Evolutionary conservation across 2,888 invertebrate species (phyloP), one percentile per base, ranked within the genome.

Genomic region (Synanthedon formicaeformis): DNA sequence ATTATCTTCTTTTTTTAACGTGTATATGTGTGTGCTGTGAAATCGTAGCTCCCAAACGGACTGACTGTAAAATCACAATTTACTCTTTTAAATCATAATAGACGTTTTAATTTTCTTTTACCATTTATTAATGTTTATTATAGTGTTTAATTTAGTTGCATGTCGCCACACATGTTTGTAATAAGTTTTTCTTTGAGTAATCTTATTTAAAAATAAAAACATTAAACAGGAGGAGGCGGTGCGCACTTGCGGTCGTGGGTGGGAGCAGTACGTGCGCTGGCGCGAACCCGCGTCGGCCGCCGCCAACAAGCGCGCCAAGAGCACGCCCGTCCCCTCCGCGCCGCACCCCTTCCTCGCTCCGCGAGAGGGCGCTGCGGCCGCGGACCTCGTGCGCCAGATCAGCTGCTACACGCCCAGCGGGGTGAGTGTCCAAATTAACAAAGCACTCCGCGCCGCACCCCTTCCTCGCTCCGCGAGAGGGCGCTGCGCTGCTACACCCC

Each of bases 281-380:
- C 89, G 99, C 56, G 97, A 97, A 50, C 90, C 92, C 0, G 96
- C 99, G 0, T 96, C 98, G 0, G 88, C 91, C 0, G 98, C 97
- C 70, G 96, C 96, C 57, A 94, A 97, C 64, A 92, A 92, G 60
- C 90, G 97, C 57, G 92, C 94, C 11, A 99, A 99, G 81, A 89
- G 89, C 48, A 81, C 93, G 1, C 75, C 90, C 14, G 75, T 90
- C 4, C 89, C 89, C 4, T 81, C 91, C 6, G 89, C 89, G 8
- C 72, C 91, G 13, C 94, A 94, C 84, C 94, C 93, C 53, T 84
- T 91, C 67, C 91, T 89, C 56, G 78, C 66, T 53, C 82, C 79
- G 58, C 78, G 66, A 60, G 71, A 62, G 56, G 87, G 64, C 48
- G 72, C 59, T 56, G 68, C 56, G 12, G 55, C 75, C 40, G 54